Evolutionary conservation across 2,888 invertebrate species (phyloP), one percentile per base, ranked within the genome.

Genomic region (Ligdia adustata): DNA sequence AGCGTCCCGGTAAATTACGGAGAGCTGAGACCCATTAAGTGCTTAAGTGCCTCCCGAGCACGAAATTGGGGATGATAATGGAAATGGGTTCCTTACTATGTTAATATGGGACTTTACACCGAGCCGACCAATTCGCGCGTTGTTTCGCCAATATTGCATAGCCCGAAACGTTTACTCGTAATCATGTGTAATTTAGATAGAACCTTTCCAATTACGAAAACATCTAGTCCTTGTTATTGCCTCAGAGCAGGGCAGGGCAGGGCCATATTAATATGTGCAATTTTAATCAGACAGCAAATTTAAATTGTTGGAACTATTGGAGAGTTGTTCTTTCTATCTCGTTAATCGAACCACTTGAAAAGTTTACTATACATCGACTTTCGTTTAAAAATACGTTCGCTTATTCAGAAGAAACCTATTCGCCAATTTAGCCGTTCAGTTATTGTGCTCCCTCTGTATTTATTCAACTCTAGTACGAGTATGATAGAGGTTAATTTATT

Each of bases 61-160:
- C 82, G 78, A 88, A 88, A 89, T 88, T 88, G 85, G 77, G 83
- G 84, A 87, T 86, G 84, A 87, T 87, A 86, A 86, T 88, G 84
- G 80, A 82, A 87, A 87, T 79, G 83, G 83, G 84, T 80, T 79
- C 77, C 83, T 83, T 77, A 82, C 82, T 81, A 83, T 87, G 86
- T 82, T 86, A 86, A 88, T 87, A 84, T 80, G 80, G 75, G 72
- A 76, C 73, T 80, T 76, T 72, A 75, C 74, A 77, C 69, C 63
- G 69, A 70, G 72, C 70, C 65, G 68, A 70, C 75, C 76, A 74
- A 79, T 81, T 82, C 78, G 74, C 77, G 75, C 72, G 70, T 73
- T 75, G 76, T 78, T 78, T 70, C 64, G 69, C 72, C 72, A 74
- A 75, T 79, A 78, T 52, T 75, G 75, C 68, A 64, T n/a, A 57